These are phyloP conservation scores for Pelochelys cantorii DNA, from an alignment of 2,797 vertebrate genomes.

Conservation along the genomic window DNA sequence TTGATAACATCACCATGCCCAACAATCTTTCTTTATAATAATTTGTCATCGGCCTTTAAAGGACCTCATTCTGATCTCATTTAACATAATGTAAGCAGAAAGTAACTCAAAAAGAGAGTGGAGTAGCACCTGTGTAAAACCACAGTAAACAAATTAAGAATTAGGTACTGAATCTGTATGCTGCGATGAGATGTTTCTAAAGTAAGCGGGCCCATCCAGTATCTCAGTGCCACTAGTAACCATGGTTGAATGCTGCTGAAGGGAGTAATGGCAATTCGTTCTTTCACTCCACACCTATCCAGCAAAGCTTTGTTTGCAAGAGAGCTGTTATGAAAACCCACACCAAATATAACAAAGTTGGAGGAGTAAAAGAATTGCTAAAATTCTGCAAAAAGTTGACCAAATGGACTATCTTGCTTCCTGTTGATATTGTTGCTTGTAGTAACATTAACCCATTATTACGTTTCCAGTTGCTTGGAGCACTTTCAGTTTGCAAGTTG, in stretches of 20 bases:
- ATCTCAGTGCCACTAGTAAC: not conserved
- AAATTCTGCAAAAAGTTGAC: not conserved
- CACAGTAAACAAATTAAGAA: no score
- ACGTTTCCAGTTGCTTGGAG: rapidly evolving
- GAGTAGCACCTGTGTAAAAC: no score
- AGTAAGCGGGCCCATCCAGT: no score
- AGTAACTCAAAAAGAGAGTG: not conserved
- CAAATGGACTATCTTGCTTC: rapidly evolving
- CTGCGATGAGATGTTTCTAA: no score
- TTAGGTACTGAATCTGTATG: no score
- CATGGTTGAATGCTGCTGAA: no score
- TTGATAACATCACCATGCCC: not conserved
- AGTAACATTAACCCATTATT: not conserved
- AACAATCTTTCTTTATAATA: not conserved
- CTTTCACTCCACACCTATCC: not conserved
- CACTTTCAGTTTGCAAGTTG: rapidly evolving
- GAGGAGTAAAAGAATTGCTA: conserved; percentile 11
- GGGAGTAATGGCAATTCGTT: not conserved
- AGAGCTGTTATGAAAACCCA: not conserved
- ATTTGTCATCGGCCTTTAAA: not conserved
- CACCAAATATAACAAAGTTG: not conserved
- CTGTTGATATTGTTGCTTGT: not conserved
- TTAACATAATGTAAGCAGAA: not conserved
- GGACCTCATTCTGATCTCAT: not conserved
- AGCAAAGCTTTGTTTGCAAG: rapidly evolving